Evolutionary conservation across 2,797 vertebrate species (phyloP), one percentile per base, ranked within the genome.

Genomic region (Heterohyrax brucei): DNA sequence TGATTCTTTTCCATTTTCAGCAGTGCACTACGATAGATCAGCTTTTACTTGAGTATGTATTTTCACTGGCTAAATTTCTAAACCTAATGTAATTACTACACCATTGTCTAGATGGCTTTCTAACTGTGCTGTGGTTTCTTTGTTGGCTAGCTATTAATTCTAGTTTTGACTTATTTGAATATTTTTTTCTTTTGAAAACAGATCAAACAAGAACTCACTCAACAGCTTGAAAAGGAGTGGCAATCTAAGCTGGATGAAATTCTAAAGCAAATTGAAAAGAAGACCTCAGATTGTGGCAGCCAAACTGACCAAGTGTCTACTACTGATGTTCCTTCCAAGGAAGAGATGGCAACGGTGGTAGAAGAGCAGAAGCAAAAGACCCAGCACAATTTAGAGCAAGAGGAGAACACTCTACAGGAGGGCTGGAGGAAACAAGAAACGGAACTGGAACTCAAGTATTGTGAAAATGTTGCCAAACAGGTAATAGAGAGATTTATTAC

Each of bases 161-260:
- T 85, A 76, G 76, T 78, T 94, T 94, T 93, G 61, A 72, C 79
- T 95, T 88, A 79, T 68, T 96, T 73, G 64, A 96, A 18, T 77
- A 50, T 77, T 97, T 96, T 96, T 96, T 73, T 96, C 94, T 98
- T 94, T 93, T 97, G 94, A 96, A 96, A 96, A 75, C 96, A 99
- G 98, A 97, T 94, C 86, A 98, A 96, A 96, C 97, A 98, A 68
- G 97, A 93, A 88, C 95, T 96, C 80, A 96, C 97, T 96, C 89
- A 98, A 82, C 96, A 99, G 98, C 95, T 98, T 97, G 99, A 99
- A 98, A 98, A 95, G 94, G 98, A 98, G 73, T 99, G 99, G 99
- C 98, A 96, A 78, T 98, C 96, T 88, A 99, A 98, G 95, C 96
- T 99, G 95, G 98, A 99, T 88, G 96, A 97, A 10, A 96, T 96